Percentiles rank a stretch among this genome's conserved stretches.
These are phyloP conservation scores for Sardina pilchardus DNA, from an alignment of 2,113 vertebrate species.

Conservation along the genomic window DNA sequence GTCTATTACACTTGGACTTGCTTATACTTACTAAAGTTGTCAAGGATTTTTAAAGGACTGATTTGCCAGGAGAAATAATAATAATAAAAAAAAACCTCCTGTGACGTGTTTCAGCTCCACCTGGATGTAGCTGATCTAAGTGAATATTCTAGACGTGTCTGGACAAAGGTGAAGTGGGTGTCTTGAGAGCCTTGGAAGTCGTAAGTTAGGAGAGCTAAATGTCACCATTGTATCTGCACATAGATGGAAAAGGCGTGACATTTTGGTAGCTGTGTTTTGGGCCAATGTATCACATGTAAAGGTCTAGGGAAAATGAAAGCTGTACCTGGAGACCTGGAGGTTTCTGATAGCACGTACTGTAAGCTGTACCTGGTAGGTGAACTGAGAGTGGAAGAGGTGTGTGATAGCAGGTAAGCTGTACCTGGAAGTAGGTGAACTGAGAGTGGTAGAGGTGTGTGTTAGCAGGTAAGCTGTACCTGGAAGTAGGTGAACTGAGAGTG, in stretches of 20 bases:
- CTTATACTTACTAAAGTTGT: background rate
- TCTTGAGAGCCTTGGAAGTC: background rate
- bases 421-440: background rate
- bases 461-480: constrained; percentile 77
- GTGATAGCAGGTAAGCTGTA: background rate
- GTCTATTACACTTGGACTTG: background rate
- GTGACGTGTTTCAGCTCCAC: background rate
- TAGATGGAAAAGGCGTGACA: background rate
- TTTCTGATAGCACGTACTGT: background rate
- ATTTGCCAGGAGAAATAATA: background rate
- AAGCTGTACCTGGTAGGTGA: background rate
- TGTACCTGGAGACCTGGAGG: background rate
- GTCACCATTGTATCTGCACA: background rate
- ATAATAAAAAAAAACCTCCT: background rate
- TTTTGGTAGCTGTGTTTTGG: no score
- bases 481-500: constrained; percentile 99
- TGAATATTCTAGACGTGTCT: background rate
- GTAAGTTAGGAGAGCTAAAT: no score
- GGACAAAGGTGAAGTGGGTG: background rate
- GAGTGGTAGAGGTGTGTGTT: background rate
- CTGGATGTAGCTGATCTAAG: background rate
- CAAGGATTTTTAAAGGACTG: background rate
- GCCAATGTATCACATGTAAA: no score
- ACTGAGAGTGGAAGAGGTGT: background rate
- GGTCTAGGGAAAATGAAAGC: no score